phyloP scores from a whole-genome alignment of 1,140 invertebrate species.

The Drosophila sucinea region DNA sequence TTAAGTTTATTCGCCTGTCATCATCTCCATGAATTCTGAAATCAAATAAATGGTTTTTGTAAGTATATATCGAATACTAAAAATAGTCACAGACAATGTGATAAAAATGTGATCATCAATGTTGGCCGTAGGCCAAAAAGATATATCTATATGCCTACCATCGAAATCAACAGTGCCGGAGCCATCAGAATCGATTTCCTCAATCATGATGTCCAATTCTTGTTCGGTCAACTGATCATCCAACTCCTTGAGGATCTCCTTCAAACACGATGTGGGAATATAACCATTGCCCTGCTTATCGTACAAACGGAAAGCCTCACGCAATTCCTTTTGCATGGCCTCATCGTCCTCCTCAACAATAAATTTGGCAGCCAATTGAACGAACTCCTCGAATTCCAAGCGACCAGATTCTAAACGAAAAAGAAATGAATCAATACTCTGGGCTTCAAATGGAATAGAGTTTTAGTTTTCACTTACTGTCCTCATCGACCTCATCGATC shows the following conservation, averaged over 20 bases:
- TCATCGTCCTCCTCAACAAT: slow-evolving; percentile 97
- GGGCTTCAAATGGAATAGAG: no score
- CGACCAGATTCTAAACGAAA: slow-evolving; percentile 91
- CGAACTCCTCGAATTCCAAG: slow-evolving; percentile 97
- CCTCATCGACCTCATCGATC: slow-evolving; percentile 97
- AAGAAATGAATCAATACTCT: neutral
- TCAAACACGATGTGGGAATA: slow-evolving; percentile 95
- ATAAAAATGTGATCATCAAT: neutral
- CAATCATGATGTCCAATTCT: slow-evolving; percentile 97
- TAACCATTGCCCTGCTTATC: slow-evolving; percentile 96
- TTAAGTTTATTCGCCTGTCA: slow-evolving; percentile 92
- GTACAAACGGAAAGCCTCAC: slow-evolving; percentile 96
- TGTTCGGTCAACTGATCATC: slow-evolving; percentile 96
- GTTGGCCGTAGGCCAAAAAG: slow-evolving; percentile 2
- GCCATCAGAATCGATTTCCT: slow-evolving; percentile 97
- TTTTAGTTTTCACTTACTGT: slow-evolving; percentile 88
- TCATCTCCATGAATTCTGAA: slow-evolving; percentile 98
- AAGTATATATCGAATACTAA: slow-evolving; percentile 15
- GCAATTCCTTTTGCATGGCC: slow-evolving; percentile 95
- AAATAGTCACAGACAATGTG: neutral
- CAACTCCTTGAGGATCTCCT: slow-evolving; percentile 95
- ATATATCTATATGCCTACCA: slow-evolving; percentile 83
- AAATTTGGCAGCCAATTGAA: slow-evolving; percentile 96
- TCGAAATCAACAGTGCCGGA: slow-evolving; percentile 89
- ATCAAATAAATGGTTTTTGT: slow-evolving; percentile 70